Percentiles rank a stretch among this genome's conserved stretches.
These are phyloP conservation scores for Bovichtus diacanthus DNA, from an alignment of 2,797 vertebrate genomes.

Conservation along the genomic window DNA sequence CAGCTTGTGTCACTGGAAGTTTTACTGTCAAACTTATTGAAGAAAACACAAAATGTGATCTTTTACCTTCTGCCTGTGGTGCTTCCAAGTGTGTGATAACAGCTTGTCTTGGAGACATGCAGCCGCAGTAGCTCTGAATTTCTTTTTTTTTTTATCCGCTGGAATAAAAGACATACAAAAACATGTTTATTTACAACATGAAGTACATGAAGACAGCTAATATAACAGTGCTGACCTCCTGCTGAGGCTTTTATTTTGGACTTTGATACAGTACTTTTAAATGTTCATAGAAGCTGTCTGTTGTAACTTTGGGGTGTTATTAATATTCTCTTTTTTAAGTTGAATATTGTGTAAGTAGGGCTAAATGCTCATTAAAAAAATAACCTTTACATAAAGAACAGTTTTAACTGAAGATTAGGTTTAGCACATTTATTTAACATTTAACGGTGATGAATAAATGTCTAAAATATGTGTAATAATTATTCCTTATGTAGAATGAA, in stretches of 20 bases:
- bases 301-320: not conserved
- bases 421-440: not conserved
- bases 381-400: not conserved
- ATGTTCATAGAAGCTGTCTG: not conserved
- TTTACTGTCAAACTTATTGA: slow-evolving; percentile 1
- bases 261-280: not conserved
- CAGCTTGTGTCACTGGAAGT: slow-evolving; percentile 12
- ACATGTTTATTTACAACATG: slow-evolving; percentile 23
- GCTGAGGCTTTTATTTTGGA: slow-evolving; percentile 5
- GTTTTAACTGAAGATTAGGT: not conserved
- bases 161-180: slow-evolving; percentile 3
- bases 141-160: slow-evolving; percentile 23
- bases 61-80: slow-evolving; percentile 15
- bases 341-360: not conserved
- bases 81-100: slow-evolving; percentile 2
- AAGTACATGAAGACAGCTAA: not conserved
- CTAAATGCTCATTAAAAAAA: not conserved
- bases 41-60: slow-evolving; percentile 27
- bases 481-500: not conserved
- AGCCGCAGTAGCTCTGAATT: not conserved
- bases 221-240: not conserved
- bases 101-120: not conserved
- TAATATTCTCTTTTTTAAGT: not conserved
- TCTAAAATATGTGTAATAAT: not conserved
- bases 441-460: not conserved